Base-by-base conservation (phyloP, 1,140 invertebrate species). In the Sycophila sp. region DNA sequence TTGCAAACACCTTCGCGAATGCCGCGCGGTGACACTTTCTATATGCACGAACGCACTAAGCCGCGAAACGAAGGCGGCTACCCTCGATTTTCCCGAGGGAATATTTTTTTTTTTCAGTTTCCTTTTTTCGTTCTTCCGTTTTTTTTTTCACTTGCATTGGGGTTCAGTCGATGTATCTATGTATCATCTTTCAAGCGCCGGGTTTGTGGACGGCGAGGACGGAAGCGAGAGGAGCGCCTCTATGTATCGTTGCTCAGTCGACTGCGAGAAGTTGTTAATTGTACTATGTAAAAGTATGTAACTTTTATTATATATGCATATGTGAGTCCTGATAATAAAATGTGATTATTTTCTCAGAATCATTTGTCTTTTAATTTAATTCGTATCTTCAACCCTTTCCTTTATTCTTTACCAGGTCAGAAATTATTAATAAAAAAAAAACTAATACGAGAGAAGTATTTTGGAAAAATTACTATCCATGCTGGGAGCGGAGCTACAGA, bases 261-360 rank as follows among this genome's bases (percentile, higher is more conserved):
- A 69, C 56, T 55, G 59, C 68, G 47, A 63, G 56, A 53, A 63
- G n/a, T 55, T 53, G 45, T 63, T 56, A 55, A 62, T 55, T 62
- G 49, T 38, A 58, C 2, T 2, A 6, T 60, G 38, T 55, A 32
- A 55, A 56, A 55, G 49, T 69, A 11, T 69, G n/a, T 63, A 36
- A 68, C 34, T 69, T 69, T 60, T 69, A 69, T 69, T 60, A 42
- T 36, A 30, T 34, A 49, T 49, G 49, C 24, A 49, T 17, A 63
- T 49, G 51, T 19, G 59, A 55, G 49, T 56, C 68, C 59, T 69
- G 19, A 63, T 63, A 63, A 69, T 69, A 63, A 69, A 69, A 63
- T 63, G 58, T 69, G 68, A 69, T 63, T 69, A 69, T 63, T 69
- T 69, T 40, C 59, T 60, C 66, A 69, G 40, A 40, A 13, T 15